These are phyloP conservation scores for Pomacea maculata DNA, from an alignment of 1,140 invertebrate genomes.

Conservation along the genomic window DNA sequence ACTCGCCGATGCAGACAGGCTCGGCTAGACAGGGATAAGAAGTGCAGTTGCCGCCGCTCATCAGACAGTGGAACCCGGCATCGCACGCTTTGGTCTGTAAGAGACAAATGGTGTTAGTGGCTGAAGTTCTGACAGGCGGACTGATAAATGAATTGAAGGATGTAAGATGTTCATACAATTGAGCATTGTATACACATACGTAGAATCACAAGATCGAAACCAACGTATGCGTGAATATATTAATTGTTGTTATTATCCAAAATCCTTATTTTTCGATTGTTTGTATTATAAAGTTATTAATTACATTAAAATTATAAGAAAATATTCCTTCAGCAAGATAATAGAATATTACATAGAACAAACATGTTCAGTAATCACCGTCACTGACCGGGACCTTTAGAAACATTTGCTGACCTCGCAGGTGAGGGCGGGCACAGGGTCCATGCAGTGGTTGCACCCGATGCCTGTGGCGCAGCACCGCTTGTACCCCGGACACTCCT, in stretches of 20 bases:
- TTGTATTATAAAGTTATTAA: background rate
- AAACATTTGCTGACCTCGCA: constrained; percentile 11
- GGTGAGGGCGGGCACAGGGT: background rate
- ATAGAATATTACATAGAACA: background rate
- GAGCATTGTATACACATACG: too few species aligned
- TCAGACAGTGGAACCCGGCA: constrained; percentile 10
- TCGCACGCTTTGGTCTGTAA: constrained; percentile 4
- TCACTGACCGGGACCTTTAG: background rate
- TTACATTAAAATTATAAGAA: too few species aligned
- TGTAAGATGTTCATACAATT: too few species aligned
- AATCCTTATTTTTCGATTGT: background rate
- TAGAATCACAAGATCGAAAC: background rate
- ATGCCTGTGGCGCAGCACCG: constrained; percentile 12
- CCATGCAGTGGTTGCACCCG: constrained; percentile 15
- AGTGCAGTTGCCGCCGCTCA: constrained; percentile 1
- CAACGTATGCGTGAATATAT: background rate
- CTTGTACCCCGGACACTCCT: constrained; percentile 17
- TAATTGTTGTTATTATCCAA: background rate
- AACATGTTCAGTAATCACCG: background rate
- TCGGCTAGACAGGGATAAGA: constrained; percentile 5
- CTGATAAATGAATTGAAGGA: background rate
- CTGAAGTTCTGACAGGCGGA: background rate
- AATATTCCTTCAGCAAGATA: too few species aligned
- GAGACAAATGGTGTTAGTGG: background rate
- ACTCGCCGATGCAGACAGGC: constrained; percentile 6